Percentiles rank a stretch among this genome's conserved stretches.
These are phyloP conservation scores for Coelopa frigida DNA, from an alignment of 1,140 invertebrate genomes.

Conservation along the genomic window DNA sequence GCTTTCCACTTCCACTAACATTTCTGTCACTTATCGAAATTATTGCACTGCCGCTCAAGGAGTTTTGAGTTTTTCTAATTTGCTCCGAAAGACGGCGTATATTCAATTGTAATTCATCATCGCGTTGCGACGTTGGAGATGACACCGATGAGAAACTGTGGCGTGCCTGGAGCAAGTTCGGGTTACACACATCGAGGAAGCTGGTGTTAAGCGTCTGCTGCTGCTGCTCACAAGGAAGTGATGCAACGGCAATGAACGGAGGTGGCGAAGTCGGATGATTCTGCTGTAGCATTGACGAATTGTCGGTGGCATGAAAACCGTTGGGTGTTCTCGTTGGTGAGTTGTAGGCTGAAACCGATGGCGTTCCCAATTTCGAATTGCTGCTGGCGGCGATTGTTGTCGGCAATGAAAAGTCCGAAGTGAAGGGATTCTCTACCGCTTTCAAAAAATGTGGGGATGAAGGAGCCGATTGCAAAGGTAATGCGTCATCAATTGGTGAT, in stretches of 20 bases:
- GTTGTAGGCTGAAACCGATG: conserved; percentile 25
- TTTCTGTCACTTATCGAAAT: conserved; percentile 25
- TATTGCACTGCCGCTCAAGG: conserved; percentile 13
- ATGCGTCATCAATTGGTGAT: conserved; percentile 6
- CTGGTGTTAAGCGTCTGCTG: conserved; percentile 12
- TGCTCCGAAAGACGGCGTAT: conserved; percentile 38
- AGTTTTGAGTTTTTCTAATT: conserved; percentile 18
- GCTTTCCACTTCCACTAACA: conserved; percentile 15
- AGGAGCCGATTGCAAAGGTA: conserved; percentile 22
- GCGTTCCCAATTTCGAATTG: conserved; percentile 7
- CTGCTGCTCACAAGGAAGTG: background rate
- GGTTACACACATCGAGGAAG: conserved; percentile 19
- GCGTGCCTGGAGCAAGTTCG: conserved; percentile 24
- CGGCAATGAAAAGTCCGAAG: conserved; percentile 8
- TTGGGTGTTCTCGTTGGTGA: conserved; percentile 27
- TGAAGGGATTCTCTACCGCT: conserved; percentile 16
- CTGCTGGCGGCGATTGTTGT: too few species aligned
- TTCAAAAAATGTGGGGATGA: conserved; percentile 26
- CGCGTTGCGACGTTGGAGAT: conserved; percentile 15
- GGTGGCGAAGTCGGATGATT: background rate
- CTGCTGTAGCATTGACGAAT: background rate
- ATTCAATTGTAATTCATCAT: conserved; percentile 35
- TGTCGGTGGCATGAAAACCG: conserved; percentile 17
- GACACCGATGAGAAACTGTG: conserved; percentile 37
- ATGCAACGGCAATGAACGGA: conserved; percentile 1